These are phyloP conservation scores for Clarias batrachus DNA, from an alignment of 2,113 vertebrate species.

Conservation along the genomic window DNA sequence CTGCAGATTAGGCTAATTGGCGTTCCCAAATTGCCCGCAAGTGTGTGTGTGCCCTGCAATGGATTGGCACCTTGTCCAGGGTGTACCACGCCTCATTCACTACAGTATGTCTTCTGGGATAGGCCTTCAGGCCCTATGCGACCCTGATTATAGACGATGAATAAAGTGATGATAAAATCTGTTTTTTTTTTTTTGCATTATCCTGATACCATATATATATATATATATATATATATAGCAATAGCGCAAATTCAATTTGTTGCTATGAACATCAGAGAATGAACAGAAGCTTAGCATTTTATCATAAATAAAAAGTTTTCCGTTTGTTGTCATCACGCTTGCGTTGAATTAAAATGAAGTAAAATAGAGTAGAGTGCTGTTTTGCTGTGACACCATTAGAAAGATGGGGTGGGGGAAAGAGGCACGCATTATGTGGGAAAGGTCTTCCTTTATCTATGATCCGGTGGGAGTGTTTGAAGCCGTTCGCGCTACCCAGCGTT, in stretches of 20 bases:
- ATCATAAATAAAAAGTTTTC: background rate
- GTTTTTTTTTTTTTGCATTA: too few relatives aligned
- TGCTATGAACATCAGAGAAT: background rate
- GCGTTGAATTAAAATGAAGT: background rate
- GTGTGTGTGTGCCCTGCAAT: too few relatives aligned
- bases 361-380: background rate
- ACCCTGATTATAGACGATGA: too few relatives aligned
- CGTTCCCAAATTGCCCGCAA: too few relatives aligned
- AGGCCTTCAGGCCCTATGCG: too few relatives aligned
- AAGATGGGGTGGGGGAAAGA: background rate
- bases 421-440: conserved; percentile 2
- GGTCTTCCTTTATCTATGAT: conserved; percentile 10
- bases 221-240: background rate
- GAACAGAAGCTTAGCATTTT: background rate
- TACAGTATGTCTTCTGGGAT: too few relatives aligned
- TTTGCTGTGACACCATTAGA: background rate
- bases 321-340: background rate
- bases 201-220: too few relatives aligned
- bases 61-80: too few relatives aligned
- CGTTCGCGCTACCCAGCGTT: background rate
- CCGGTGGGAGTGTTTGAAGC: conserved; percentile 1
- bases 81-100: too few relatives aligned
- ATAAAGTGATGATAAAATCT: too few relatives aligned
- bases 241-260: background rate
- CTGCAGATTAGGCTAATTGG: too few relatives aligned